Percentiles rank a stretch among this genome's conserved stretches.
phyloP scores from a whole-genome alignment of 2,113 vertebrate species.

The Prunella himalayana region DNA sequence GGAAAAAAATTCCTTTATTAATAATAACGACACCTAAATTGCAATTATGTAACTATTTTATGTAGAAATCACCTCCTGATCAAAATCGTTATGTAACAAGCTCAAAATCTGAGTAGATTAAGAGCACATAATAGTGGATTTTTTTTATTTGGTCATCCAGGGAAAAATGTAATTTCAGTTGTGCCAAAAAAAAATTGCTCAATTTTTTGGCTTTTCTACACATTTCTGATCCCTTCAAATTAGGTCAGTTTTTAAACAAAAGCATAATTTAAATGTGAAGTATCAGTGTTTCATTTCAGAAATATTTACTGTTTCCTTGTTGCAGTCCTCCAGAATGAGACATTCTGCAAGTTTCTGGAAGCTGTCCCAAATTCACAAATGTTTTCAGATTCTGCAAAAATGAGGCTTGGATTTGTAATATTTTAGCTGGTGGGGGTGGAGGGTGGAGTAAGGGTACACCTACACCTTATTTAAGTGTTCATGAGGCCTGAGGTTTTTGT shows the following conservation, averaged over 20 bases:
- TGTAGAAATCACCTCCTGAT: not conserved
- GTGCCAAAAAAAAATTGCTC: not conserved
- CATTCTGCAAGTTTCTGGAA: conserved; percentile 2
- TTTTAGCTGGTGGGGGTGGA: not conserved
- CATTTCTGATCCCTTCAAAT: not conserved
- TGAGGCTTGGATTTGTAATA: not conserved
- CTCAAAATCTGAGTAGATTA: not conserved
- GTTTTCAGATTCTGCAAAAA: not conserved
- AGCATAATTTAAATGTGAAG: not conserved
- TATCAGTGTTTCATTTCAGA: not conserved
- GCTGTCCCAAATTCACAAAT: not conserved
- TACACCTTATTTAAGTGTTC: not conserved
- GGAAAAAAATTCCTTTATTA: not conserved
- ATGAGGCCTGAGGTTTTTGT: not conserved
- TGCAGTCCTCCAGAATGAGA: not conserved
- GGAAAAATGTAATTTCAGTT: not conserved
- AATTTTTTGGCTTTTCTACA: not conserved
- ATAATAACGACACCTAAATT: not conserved
- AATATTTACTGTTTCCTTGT: not conserved
- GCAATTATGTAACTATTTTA: not conserved
- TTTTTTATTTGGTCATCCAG: not conserved
- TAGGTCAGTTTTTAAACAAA: not conserved
- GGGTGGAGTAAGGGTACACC: not conserved
- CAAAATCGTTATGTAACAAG: not conserved
- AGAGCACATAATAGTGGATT: not conserved